Conservation (phyloP, 2,113 vertebrate genomes). For the Psettodes erumei region DNA sequence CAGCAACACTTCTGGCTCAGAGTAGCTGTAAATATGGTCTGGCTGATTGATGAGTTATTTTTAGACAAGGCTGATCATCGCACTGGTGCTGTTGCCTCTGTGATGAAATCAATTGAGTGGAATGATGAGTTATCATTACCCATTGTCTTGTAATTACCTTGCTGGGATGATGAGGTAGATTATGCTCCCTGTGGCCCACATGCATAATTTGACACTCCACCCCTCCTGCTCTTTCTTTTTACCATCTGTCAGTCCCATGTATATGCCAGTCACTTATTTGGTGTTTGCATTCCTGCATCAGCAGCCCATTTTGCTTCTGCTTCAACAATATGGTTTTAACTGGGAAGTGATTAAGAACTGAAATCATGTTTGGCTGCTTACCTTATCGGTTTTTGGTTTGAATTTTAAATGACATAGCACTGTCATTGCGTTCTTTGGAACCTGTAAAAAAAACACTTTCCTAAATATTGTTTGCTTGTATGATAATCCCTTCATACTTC, state of each 20-base stretch:
- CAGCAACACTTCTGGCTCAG: conserved; percentile 6
- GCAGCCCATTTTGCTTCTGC: neutral
- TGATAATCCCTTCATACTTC: conserved; percentile 9
- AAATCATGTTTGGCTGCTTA: neutral
- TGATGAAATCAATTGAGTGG: conserved; percentile 64
- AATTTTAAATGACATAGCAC: neutral
- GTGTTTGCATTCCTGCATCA: neutral
- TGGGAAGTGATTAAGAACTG: neutral
- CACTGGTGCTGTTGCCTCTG: conserved; percentile 32
- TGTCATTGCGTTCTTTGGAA: neutral
- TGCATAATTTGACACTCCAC: conserved; percentile 48
- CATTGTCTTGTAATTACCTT: conserved; percentile 58
- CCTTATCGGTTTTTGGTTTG: neutral
- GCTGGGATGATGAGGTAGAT: conserved; percentile 41
- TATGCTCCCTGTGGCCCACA: conserved; percentile 39
- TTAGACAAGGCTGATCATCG: conserved; percentile 17
- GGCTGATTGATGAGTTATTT: conserved; percentile 39
- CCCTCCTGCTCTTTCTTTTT: conserved; percentile 20
- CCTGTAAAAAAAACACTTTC: neutral
- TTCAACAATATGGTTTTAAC: neutral
- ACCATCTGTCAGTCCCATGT: conserved; percentile 30
- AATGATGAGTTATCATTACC: conserved; percentile 72
- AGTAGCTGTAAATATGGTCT: conserved; percentile 28
- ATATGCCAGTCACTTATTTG: conserved; percentile 1
- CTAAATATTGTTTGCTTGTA: no score